These are phyloP conservation scores for Diplosoma virens DNA, from an alignment of 23 tunicate genomes.

Conservation along the genomic window DNA sequence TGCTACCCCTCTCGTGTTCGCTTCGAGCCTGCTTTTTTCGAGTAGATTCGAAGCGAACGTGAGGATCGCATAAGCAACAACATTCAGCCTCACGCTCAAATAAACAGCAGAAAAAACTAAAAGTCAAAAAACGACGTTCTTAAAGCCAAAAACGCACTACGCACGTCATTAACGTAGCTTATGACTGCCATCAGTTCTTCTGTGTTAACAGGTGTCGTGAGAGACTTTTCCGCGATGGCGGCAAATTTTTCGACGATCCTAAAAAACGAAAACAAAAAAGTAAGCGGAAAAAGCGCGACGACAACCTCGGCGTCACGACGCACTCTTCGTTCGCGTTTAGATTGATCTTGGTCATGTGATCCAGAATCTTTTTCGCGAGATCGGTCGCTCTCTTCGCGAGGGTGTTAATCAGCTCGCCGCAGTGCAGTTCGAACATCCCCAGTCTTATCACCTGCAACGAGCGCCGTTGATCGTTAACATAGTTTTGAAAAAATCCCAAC, in stretches of 20 bases:
- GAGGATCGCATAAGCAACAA: too few relatives aligned
- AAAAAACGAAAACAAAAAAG: not conserved
- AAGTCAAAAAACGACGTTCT: too few relatives aligned
- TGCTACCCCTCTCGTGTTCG: too few relatives aligned
- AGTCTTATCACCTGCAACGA: constrained; percentile 63
- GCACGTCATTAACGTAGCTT: constrained; percentile 72
- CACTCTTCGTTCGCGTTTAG: constrained; percentile 82
- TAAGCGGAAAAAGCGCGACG: not conserved
- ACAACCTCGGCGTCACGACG: not conserved
- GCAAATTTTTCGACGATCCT: constrained; percentile 41
- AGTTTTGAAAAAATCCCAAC: too few relatives aligned
- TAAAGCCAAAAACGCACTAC: too few relatives aligned
- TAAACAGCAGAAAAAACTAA: too few relatives aligned
- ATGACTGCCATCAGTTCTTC: constrained; percentile 82
- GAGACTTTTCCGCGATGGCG: constrained; percentile 70
- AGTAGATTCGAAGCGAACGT: too few relatives aligned
- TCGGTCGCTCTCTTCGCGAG: constrained; percentile 76
- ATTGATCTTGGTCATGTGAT: constrained; percentile 75
- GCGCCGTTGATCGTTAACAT: too few relatives aligned
- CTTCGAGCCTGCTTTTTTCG: too few relatives aligned
- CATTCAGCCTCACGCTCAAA: too few relatives aligned
- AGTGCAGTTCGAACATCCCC: constrained; percentile 96
- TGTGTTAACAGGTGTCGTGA: constrained; percentile 87
- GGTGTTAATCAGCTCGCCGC: constrained; percentile 66
- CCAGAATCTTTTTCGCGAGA: constrained; percentile 76